Base-by-base conservation (phyloP, 2,797 vertebrate genomes). In the Psittacula derbiana region DNA sequence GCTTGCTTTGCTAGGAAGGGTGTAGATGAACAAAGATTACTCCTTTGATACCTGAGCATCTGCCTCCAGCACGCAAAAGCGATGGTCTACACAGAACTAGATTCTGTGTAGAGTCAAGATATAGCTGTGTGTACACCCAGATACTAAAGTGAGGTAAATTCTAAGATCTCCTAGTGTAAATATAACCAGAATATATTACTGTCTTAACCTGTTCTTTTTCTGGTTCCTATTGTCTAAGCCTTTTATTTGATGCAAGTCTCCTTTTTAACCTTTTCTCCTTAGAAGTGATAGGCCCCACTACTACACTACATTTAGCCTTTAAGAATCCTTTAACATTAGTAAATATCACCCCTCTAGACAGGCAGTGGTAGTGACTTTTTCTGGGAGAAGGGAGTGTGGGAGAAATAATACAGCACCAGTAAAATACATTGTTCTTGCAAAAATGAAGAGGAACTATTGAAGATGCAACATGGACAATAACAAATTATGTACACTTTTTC, bases 201-300 rank as follows among this genome's bases (percentile, higher is more conserved):
- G 2, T 41, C 8, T 62, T 70, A 50, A 50, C 15, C 10, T 31
- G 7, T 3, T 73, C 10, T 85, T 89, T 36, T 80, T 27, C 49
- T 50, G 11, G 55, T 88, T 78, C 38, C 31, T 78, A 17, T 62
- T 64, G 9, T 20, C 24, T 41, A 67, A 84, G 12, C 8, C 6
- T 86, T 84, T 91, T 69, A 11, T 86, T 79, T 80, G 11, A 50
- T 53, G 5, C 18, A 72, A 64, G 18, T 53, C 40, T 64, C 16
- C 18, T 65, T 69, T 92, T 81, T 81, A 86, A 47, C 18, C 17
- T 88, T 76, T 88, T 62, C 13, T 76, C 40, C 44, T 84, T 40
- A 36, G 58, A 84, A 80, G 12, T 40, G 11, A 41, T 46, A 50
- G 21, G 28, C 18, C 3, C 13, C 12, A 49, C 21, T 41, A 52